Conservation (phyloP, 2,113 vertebrate genomes). For the Addax nasomaculatus region DNA sequence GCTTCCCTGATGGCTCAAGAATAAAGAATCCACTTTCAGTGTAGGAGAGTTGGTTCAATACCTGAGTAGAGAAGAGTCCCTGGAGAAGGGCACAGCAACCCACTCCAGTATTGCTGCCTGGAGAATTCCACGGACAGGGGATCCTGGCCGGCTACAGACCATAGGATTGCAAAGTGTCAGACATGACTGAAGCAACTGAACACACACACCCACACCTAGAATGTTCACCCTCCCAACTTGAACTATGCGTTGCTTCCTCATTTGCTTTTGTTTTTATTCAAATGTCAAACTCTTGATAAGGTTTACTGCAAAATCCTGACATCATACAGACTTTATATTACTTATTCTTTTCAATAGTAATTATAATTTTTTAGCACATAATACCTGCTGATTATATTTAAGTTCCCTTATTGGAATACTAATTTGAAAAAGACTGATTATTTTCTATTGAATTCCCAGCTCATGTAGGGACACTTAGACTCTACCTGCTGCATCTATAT, state of each 20-base stretch:
- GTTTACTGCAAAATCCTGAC: neutral
- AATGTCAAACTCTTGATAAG: neutral
- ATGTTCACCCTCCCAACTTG: neutral
- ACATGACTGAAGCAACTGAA: neutral
- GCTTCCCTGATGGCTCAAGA: neutral
- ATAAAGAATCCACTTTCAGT: neutral
- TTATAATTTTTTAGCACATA: neutral
- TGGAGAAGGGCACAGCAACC: neutral
- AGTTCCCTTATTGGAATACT: neutral
- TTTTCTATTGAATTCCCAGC: neutral
- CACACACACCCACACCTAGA: neutral
- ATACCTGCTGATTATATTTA: neutral
- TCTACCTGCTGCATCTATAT: neutral
- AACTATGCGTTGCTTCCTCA: neutral
- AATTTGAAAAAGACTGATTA: neutral
- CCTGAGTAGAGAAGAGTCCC: neutral
- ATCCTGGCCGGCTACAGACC: neutral
- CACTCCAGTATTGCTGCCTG: neutral
- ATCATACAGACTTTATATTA: accelerated
- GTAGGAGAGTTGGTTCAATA: neutral
- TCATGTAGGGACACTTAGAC: neutral
- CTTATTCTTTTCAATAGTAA: neutral
- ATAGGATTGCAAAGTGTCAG: neutral
- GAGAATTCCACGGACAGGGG: neutral
- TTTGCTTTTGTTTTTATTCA: neutral